Percentiles rank a stretch among this genome's conserved stretches.
Evolutionary conservation across 35 echinoderm and acorn worm genomes (phyloP).

Genomic region (Ptychodera flava): DNA sequence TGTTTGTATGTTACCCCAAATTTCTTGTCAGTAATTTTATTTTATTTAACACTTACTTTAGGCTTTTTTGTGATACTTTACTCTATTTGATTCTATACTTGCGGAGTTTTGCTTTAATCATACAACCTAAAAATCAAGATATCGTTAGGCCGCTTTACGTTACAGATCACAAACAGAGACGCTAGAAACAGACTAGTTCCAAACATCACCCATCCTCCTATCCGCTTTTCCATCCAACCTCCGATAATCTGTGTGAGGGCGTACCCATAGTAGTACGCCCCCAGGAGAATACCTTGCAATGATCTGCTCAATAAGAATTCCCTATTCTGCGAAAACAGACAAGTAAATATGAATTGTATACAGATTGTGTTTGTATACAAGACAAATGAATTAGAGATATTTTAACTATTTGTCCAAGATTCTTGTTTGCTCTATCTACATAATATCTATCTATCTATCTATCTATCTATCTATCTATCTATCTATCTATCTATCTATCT

Average conservation of each 20-base stretch:
- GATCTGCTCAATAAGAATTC: conserved; percentile 5
- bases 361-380: no score
- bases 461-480: neutral
- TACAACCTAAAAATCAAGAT: neutral
- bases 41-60: no score
- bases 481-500: conserved; percentile 2
- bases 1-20: no score
- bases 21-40: no score
- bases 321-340: neutral
- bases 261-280: conserved; percentile 28
- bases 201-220: neutral
- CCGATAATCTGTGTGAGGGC: conserved; percentile 17
- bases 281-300: conserved; percentile 5
- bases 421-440: neutral
- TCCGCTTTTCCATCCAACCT: neutral
- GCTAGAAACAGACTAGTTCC: neutral
- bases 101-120: no score
- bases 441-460: neutral
- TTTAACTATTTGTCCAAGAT: neutral
- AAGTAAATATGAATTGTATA: no score
- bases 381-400: no score
- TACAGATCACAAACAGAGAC: neutral
- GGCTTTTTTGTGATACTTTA: no score
- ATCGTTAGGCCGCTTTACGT: neutral
- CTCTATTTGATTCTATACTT: no score